Conservation (phyloP, 1,140 invertebrate genomes). For the Phymorhynchus buccinoides region DNA sequence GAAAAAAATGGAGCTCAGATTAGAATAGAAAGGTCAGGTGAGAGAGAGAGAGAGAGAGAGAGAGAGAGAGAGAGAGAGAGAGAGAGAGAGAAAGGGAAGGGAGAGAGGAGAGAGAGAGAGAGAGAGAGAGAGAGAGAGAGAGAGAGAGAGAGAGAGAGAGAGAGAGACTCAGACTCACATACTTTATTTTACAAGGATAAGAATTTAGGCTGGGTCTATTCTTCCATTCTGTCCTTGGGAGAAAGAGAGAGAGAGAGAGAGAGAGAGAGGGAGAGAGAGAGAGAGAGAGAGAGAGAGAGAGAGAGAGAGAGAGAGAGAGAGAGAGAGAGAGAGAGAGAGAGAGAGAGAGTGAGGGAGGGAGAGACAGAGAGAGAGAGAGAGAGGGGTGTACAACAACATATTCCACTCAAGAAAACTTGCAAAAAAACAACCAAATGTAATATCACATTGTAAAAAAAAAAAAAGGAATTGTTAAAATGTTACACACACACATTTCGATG, state of each 20-base stretch:
- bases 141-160: background rate
- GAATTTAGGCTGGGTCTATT: too few species aligned
- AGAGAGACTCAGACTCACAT: background rate
- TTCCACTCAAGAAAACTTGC: background rate
- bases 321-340: background rate
- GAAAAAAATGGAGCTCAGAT: too few species aligned
- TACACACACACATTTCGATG: background rate
- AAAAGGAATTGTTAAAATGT: slow-evolving; percentile 8
- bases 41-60: background rate
- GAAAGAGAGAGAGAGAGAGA: background rate
- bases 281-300: background rate
- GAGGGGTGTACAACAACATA: background rate
- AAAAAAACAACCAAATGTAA: background rate
- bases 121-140: background rate
- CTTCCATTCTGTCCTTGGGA: too few species aligned
- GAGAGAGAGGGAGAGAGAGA: background rate
- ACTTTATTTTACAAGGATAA: too few species aligned
- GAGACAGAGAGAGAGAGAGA: background rate
- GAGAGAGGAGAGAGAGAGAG: background rate
- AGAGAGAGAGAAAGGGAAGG: background rate
- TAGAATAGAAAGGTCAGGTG: background rate
- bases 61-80: background rate
- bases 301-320: background rate
- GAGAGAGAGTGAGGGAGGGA: background rate
- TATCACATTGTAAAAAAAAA: slow-evolving; percentile 5